These are phyloP conservation scores for Heterodera filipjevi DNA, from an alignment of 2,888 invertebrate species.

Conservation along the genomic window DNA sequence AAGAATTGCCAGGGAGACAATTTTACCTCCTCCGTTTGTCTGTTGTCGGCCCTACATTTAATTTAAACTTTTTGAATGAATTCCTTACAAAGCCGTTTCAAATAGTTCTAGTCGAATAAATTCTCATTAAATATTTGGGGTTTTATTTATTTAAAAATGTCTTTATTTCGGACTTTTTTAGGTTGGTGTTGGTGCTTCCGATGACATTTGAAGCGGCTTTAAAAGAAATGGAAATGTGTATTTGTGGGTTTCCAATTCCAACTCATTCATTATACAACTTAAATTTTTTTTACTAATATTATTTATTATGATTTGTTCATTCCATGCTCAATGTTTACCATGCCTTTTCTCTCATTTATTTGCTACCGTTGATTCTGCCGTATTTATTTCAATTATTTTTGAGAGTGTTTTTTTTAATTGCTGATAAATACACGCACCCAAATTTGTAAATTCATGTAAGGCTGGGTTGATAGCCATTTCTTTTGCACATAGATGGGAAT, in stretches of 20 bases:
- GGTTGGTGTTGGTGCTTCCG: background rate
- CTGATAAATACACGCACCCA: background rate
- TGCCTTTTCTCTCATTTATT: background rate
- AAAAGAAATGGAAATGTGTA: background rate
- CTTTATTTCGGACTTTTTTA: background rate
- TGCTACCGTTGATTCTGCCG: background rate
- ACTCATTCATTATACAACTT: background rate
- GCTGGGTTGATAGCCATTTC: background rate
- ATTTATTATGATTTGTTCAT: background rate
- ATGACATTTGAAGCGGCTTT: slow-evolving; percentile 5
- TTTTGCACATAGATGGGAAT: no score
- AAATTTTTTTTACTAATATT: background rate
- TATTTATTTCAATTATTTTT: background rate
- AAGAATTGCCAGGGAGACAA: no score
- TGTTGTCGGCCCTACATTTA: no score
- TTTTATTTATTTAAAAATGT: no score
- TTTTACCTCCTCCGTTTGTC: no score
- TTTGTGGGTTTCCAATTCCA: background rate
- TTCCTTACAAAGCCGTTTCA: slow-evolving; percentile 10
- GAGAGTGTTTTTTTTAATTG: background rate
- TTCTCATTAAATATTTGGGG: no score
- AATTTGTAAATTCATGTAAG: background rate
- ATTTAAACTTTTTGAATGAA: no score
- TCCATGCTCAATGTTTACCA: background rate
- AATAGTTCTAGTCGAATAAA: background rate